Conservation (phyloP, 2,888 invertebrate species). For the Epinotia nisella region DNA sequence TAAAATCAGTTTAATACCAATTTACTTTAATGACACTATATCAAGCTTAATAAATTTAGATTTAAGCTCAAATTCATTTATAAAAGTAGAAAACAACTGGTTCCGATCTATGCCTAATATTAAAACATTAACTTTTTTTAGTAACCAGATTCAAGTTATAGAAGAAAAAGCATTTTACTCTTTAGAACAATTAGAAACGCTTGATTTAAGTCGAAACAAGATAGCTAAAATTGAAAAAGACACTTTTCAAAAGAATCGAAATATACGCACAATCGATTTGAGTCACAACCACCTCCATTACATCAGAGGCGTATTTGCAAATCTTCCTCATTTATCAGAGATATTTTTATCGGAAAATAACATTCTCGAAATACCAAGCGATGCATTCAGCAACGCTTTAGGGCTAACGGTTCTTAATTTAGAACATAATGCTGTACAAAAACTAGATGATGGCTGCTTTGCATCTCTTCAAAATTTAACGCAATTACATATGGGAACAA, state of each 20-base stretch:
- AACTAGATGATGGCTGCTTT: conserved; percentile 91
- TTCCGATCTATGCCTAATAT: conserved; percentile 92
- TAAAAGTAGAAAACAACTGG: conserved; percentile 89
- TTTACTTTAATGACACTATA: conserved; percentile 88
- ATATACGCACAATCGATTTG: conserved; percentile 92
- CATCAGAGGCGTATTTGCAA: conserved; percentile 92
- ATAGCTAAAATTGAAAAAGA: conserved; percentile 89
- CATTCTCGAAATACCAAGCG: conserved; percentile 91
- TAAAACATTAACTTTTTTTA: conserved; percentile 92
- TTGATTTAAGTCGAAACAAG: conserved; percentile 95
- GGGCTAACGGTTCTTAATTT: conserved; percentile 92
- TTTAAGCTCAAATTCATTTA: conserved; percentile 94
- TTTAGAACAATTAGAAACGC: conserved; percentile 89
- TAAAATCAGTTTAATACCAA: conserved; percentile 91
- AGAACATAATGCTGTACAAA: conserved; percentile 93
- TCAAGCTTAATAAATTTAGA: conserved; percentile 91
- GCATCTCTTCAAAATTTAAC: conserved; percentile 90
- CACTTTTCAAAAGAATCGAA: conserved; percentile 90
- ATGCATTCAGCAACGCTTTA: conserved; percentile 91
- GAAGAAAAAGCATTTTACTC: conserved; percentile 91
- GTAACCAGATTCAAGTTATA: conserved; percentile 91
- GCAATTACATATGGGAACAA: conserved; percentile 93
- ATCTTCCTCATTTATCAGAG: conserved; percentile 91
- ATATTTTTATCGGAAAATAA: conserved; percentile 95
- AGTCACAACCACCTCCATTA: conserved; percentile 96